Evolutionary conservation across 2,888 invertebrate genomes (phyloP), one percentile per base, ranked within the genome.

Genomic region (Podotricha telesiphe): DNA sequence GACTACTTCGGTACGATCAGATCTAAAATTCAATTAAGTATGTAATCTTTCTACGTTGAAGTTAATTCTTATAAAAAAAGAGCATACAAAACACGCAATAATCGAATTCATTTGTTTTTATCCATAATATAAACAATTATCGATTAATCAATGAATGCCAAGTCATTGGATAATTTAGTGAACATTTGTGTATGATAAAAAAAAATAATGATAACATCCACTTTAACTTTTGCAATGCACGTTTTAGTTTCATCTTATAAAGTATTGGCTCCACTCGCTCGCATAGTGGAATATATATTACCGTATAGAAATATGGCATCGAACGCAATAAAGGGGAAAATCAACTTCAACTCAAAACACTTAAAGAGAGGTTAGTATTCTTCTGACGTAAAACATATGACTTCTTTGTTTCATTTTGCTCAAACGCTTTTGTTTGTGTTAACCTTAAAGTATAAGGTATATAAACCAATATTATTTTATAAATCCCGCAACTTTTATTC

Each of bases 291-390:
- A 67, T 82, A 84, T 78, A 80, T 83, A 19, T 63, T 84, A 69
- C 86, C 85, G 1, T 83, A 83, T 68, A 80, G 79, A 65, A 85
- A 68, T 69, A 87, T 89, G 88, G 79, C 86, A 55, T 67, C 79
- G 17, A 79, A 76, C 75, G 78, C 84, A 67, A 75, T 81, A 45
- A 84, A 82, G 73, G 77, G 78, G 65, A 85, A 79, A 68, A 78
- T 86, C 37, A 82, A 91, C 72, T 85, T 85, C 71, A 85, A 92
- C 79, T 79, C 86, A 34, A 91, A 86, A 76, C 91, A 92, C 80
- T 80, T 91, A 45, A 81, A 69, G 71, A 87, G 81, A 84, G 91
- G 91, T 91, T 71, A 78, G 87, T 82, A 64, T 28, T 50, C 17
- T 22, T 50, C 17, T 22, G 55, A 61, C 19, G 17, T 7, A 55